Evolutionary conservation across 2,797 vertebrate genomes (phyloP).

Genomic region (Cyclopterus lumpus): DNA sequence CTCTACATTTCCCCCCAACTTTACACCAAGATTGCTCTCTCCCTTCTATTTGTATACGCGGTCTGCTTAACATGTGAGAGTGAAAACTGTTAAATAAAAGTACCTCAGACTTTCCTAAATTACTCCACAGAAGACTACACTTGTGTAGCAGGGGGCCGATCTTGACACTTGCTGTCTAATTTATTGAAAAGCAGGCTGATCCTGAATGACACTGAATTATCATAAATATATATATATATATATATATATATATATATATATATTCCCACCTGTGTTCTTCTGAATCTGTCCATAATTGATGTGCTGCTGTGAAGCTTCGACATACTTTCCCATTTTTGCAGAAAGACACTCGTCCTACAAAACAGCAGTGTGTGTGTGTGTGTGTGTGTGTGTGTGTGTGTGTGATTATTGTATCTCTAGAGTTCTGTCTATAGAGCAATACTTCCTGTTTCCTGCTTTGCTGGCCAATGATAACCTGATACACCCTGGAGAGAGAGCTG

Average conservation of each 20-base stretch:
- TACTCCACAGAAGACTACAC: not conserved
- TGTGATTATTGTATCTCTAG: slow-evolving; percentile 48
- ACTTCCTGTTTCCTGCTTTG: slow-evolving; percentile 75
- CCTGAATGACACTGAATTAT: not conserved
- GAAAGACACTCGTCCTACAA: slow-evolving; percentile 15
- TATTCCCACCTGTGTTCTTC: slow-evolving; percentile 2
- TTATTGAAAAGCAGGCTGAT: not conserved
- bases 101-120: not conserved
- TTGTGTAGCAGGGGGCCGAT: not conserved
- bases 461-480: slow-evolving; percentile 75
- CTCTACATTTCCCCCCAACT: not conserved
- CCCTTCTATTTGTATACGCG: not conserved
- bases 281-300: slow-evolving; percentile 13
- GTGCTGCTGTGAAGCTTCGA: not conserved
- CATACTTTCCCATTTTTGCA: not conserved
- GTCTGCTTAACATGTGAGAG: not conserved
- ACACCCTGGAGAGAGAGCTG: slow-evolving; percentile 68
- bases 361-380: not conserved
- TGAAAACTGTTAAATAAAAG: not conserved
- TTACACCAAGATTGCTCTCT: not conserved
- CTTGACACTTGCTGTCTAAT: not conserved
- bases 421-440: slow-evolving; percentile 58
- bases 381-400: slow-evolving; percentile 21
- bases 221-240: too few relatives aligned
- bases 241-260: too few relatives aligned